Evolutionary conservation across 2,888 invertebrate genomes (phyloP).

Genomic region (Calameuta pallipes): DNA sequence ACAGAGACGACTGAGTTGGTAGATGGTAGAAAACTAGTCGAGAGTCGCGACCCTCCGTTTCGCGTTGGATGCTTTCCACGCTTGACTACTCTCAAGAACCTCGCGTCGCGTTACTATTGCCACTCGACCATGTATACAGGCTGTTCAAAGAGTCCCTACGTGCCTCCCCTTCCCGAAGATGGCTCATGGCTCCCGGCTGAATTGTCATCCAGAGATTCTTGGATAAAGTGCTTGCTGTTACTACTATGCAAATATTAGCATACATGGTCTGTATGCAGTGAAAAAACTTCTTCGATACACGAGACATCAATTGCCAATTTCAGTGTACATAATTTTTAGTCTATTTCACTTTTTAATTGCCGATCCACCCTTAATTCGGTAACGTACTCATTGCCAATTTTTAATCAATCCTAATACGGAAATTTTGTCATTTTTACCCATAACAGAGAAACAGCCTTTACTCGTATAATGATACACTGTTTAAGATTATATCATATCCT

Average conservation of each 20-base stretch:
- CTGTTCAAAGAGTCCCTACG: background rate
- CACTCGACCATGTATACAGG: conserved; percentile 9
- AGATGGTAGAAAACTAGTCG: background rate
- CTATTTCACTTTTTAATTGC: background rate
- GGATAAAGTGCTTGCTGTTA: background rate
- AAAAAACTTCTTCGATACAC: background rate
- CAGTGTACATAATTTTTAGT: background rate
- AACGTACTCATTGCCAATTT: too few species aligned
- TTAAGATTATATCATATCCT: background rate
- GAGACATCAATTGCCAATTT: background rate
- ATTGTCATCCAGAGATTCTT: background rate
- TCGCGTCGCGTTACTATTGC: conserved; percentile 29
- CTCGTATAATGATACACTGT: background rate
- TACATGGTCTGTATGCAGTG: background rate
- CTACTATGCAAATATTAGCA: background rate
- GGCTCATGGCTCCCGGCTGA: background rate
- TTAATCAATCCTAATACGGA: background rate
- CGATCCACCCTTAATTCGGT: too few species aligned
- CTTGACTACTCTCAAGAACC: conserved; percentile 26
- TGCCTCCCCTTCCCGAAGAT: background rate
- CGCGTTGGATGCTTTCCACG: conserved; percentile 27
- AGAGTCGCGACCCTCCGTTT: background rate
- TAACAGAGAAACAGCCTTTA: background rate
- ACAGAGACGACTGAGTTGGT: background rate
- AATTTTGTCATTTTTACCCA: background rate